Percentiles rank a stretch among this genome's conserved stretches.
Conservation (phyloP, 2,888 invertebrate species). For the Drosophila trichaetosa region DNA sequence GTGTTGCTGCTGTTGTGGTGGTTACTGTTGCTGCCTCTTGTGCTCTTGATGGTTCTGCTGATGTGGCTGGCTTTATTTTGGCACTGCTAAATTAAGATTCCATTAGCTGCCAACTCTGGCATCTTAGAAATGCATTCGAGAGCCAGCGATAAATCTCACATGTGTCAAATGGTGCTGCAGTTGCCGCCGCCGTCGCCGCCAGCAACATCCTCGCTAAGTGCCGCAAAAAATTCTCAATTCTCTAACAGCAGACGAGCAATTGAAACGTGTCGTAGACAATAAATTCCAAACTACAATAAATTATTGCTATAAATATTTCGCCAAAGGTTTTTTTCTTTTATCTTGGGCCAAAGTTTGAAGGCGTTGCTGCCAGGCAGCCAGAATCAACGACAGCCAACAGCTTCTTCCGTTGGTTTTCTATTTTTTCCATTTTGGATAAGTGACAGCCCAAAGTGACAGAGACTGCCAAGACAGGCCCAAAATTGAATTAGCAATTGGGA, state of each 20-base stretch:
- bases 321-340: slow-evolving; percentile 62
- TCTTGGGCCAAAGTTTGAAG: slow-evolving; percentile 60
- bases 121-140: slow-evolving; percentile 83
- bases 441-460: slow-evolving; percentile 66
- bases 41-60: slow-evolving; percentile 33
- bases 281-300: slow-evolving; percentile 80
- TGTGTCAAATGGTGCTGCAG: slow-evolving; percentile 82
- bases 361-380: slow-evolving; percentile 47
- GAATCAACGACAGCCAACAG: slow-evolving; percentile 39
- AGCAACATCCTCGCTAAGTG: slow-evolving; percentile 72
- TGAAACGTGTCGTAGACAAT: slow-evolving; percentile 82
- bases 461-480: slow-evolving; percentile 51
- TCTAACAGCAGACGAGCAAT: slow-evolving; percentile 79
- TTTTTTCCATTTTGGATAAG: slow-evolving; percentile 43
- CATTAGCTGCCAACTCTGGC: slow-evolving; percentile 82
- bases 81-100: slow-evolving; percentile 84
- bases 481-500: slow-evolving; percentile 77
- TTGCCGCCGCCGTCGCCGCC: slow-evolving; percentile 48
- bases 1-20: slow-evolving; percentile 47
- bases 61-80: slow-evolving; percentile 73
- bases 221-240: slow-evolving; percentile 73
- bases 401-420: slow-evolving; percentile 11
- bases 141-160: slow-evolving; percentile 84
- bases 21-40: slow-evolving; percentile 24
- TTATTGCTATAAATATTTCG: slow-evolving; percentile 79